Base-by-base conservation (phyloP, 2,888 invertebrate genomes). In the Stictocephala bisonia region DNA sequence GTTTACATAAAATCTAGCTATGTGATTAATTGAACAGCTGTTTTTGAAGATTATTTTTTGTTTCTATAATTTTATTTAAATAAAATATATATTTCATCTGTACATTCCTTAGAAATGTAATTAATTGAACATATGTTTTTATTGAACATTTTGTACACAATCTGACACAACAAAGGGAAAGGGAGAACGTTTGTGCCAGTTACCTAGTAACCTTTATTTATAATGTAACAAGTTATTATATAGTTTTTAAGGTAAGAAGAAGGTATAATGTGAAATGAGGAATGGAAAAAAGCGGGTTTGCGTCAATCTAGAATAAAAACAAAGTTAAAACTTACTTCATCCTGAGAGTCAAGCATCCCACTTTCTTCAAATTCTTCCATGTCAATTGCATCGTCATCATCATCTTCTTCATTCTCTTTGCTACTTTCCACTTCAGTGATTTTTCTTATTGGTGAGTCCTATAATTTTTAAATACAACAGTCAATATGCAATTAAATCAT, bases 311-410 rank as follows among this genome's bases (percentile, higher is more conserved):
- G n/a, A n/a, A n/a, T n/a, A n/a, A n/a, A n/a, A n/a, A n/a, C 9
- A 53, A 11, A 67, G n/a, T 51, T 31, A 29, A 50, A 41, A 80
- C 84, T 84, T 84, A 93, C 94, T 79, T 92, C 92, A 83, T 96
- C 97, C 72, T 93, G 90, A 80, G 95, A 93, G 82, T 98, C 97
- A 48, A 97, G 85, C 86, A 96, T 90, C n/a, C 97, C 97, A 78
- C 94, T 95, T 83, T 97, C 95, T 85, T 97, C 96, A 86, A 97
- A 98, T 80, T 93, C 95, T 83, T 99, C 99, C 98, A 99, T 98
- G 85, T 99, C 99, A 78, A 92, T 91, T 0, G 97, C 94, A 82
- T 96, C 96, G 72, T 91, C 97, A 74, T 96, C 96, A 53, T 97
- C 97, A n/a, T 94, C 95, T 22, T 94, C 95, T 67, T 91, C 91